phyloP scores from a whole-genome alignment of 2,888 invertebrate genomes.

The Nomada lathburiana region DNA sequence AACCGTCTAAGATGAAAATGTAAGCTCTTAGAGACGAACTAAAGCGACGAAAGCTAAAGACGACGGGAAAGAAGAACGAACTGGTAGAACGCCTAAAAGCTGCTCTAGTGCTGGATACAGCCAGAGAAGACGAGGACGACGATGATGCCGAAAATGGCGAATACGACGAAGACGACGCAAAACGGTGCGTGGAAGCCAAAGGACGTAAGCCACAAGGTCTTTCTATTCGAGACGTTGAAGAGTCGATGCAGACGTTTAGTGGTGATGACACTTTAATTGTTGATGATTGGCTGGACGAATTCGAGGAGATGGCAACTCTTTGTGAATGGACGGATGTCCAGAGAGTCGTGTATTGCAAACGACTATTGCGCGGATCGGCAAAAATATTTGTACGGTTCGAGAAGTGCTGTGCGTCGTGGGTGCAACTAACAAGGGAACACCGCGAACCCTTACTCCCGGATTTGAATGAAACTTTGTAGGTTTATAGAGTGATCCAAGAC shows the following conservation, averaged over 20 bases:
- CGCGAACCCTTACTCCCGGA: no score
- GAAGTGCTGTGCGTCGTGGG: not conserved
- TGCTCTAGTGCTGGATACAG: constrained; percentile 9
- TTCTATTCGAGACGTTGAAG: not conserved
- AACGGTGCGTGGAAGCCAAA: not conserved
- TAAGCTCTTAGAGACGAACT: not conserved
- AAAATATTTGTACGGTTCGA: constrained; percentile 4
- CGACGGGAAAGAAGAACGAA: constrained; percentile 3
- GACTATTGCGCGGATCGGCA: not conserved
- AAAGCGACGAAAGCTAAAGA: not conserved
- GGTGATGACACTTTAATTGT: not conserved
- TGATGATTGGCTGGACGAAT: not conserved
- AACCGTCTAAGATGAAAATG: not conserved
- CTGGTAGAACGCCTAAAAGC: constrained; percentile 16
- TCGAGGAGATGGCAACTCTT: not conserved
- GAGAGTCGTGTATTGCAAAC: constrained; percentile 8
- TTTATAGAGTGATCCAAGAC: no score
- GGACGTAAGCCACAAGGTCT: not conserved
- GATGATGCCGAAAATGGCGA: not conserved
- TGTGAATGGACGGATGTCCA: not conserved
- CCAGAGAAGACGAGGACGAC: constrained; percentile 3
- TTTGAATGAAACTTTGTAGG: no score
- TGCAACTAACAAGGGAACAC: no score
- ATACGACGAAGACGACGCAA: not conserved
- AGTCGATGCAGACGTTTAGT: constrained; percentile 9